A percentile compares a stretch with the other conserved stretches of the same genome.
Evolutionary conservation across 1,140 invertebrate species (phyloP).

Genomic region (Zophobas atratus): DNA sequence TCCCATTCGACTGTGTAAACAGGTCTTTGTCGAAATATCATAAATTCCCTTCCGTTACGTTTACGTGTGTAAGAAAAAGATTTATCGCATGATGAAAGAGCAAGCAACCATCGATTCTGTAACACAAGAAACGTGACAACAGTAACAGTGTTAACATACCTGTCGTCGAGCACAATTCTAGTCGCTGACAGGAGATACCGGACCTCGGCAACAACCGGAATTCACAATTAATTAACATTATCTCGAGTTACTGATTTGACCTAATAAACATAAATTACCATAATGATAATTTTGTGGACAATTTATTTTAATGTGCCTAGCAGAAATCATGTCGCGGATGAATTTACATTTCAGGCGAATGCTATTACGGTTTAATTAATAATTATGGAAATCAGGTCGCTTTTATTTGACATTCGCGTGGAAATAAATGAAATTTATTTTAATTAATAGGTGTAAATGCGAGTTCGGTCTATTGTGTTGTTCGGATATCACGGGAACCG

Average conservation of each 20-base stretch:
- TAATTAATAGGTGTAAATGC: too few species aligned
- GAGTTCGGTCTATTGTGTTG: too few species aligned
- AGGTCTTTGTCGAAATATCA: too few species aligned
- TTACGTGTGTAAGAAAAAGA: too few species aligned
- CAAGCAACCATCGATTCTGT: not conserved
- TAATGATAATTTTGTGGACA: slow-evolving; percentile 14
- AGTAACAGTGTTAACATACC: not conserved
- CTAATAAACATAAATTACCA: slow-evolving; percentile 7
- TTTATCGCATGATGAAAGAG: too few species aligned
- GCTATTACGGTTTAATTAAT: slow-evolving; percentile 6
- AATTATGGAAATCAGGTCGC: slow-evolving; percentile 10
- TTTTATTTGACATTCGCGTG: not conserved
- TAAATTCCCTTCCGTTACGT: too few species aligned
- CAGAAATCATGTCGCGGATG: slow-evolving; percentile 10
- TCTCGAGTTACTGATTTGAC: slow-evolving; percentile 9
- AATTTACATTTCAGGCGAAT: slow-evolving; percentile 6
- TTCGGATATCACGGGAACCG: too few species aligned
- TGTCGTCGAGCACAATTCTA: not conserved
- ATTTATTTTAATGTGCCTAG: slow-evolving; percentile 12
- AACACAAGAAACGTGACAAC: not conserved
- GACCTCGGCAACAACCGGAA: not conserved
- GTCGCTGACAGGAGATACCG: slow-evolving; percentile 5
- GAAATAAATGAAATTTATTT: not conserved
- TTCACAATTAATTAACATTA: slow-evolving; percentile 13
- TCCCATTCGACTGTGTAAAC: not conserved